phyloP scores from a whole-genome alignment of 2,797 vertebrate species.

The Calcarius lapponicus region DNA sequence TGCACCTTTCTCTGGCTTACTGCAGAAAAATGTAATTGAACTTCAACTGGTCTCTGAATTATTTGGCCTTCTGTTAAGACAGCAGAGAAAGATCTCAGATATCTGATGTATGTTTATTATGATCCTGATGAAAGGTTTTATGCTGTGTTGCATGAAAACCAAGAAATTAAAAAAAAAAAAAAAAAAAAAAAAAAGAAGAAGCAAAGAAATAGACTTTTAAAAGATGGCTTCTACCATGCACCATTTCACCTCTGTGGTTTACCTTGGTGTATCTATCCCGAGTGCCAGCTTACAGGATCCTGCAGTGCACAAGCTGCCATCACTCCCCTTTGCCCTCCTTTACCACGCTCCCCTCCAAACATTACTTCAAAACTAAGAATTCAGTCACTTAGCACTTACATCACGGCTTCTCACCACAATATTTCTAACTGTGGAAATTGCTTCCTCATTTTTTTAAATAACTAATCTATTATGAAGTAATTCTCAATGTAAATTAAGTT shows the following conservation, averaged over 20 bases:
- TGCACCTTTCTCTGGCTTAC: slow-evolving; percentile 26
- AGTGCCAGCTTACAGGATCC: background rate
- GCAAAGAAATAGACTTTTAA: background rate
- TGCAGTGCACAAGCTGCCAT: background rate
- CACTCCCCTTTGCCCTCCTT: background rate
- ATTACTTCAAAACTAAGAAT: background rate
- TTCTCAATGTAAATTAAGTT: background rate
- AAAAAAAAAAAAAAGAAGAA: background rate
- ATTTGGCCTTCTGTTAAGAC: slow-evolving; percentile 16
- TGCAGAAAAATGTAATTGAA: slow-evolving; percentile 47
- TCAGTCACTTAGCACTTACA: background rate
- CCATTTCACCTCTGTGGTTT: background rate
- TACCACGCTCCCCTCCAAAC: background rate
- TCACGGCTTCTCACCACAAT: background rate
- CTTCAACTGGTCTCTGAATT: slow-evolving; percentile 52
- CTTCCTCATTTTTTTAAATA: background rate
- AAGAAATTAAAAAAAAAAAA: background rate
- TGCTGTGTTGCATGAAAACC: background rate
- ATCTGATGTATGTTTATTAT: slow-evolving; percentile 29
- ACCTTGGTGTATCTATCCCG: background rate
- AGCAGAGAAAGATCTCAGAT: slow-evolving; percentile 11
- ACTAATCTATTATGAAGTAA: background rate
- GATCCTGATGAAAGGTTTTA: slow-evolving; percentile 8
- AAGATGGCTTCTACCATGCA: background rate
- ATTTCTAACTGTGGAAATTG: background rate